phyloP scores from a whole-genome alignment of 92 coral and sea anemone species.

The Porites divaricata region DNA sequence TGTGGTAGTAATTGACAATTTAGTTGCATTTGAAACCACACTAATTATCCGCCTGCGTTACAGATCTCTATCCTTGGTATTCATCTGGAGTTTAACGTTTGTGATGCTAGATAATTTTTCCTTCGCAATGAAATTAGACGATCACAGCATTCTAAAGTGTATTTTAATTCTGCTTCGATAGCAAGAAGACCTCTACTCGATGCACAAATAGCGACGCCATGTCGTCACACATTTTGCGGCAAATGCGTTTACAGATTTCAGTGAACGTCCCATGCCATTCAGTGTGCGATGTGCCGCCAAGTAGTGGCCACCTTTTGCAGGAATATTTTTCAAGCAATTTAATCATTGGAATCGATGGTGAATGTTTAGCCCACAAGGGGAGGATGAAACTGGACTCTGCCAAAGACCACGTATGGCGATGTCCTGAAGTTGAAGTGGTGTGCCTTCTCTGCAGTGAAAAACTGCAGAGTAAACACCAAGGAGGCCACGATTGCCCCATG shows the following conservation, averaged over 20 bases:
- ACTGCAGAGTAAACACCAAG: not conserved
- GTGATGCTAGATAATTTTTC: not conserved
- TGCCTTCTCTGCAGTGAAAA: not conserved
- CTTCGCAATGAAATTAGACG: not conserved
- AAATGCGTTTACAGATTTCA: conserved; percentile 5
- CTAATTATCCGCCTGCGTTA: not conserved
- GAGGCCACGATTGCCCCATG: not conserved
- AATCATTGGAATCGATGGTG: not conserved
- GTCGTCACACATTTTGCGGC: conserved; percentile 17
- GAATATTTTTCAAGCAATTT: not conserved
- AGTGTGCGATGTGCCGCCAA: conserved; percentile 13
- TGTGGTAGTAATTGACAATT: conserved; percentile 7
- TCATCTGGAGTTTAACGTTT: not conserved
- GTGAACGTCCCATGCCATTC: not conserved
- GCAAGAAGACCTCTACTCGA: conserved; percentile 7
- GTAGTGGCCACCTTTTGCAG: not conserved
- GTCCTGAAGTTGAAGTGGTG: not conserved
- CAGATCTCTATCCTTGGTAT: not conserved
- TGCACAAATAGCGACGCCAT: conserved; percentile 11
- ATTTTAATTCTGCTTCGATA: not conserved
- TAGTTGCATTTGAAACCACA: not conserved
- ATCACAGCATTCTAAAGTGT: not conserved
- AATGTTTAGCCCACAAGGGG: not conserved
- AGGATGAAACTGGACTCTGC: not conserved
- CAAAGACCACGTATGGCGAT: not conserved